phyloP scores from a whole-genome alignment of 2,888 invertebrate species.

The Cephonodes hylas region DNA sequence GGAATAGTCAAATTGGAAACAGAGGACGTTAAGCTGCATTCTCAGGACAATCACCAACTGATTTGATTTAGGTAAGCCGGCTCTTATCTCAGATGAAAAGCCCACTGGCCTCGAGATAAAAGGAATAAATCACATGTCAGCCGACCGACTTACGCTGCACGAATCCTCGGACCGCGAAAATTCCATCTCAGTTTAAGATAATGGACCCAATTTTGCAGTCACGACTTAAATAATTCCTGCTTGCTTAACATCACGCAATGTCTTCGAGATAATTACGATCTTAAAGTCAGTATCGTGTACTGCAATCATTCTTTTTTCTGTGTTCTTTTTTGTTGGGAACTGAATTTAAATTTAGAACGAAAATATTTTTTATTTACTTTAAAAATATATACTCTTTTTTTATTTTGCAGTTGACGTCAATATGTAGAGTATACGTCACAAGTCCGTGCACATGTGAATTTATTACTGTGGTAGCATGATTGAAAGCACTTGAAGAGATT shows the following conservation, averaged over 20 bases:
- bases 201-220: conserved; percentile 7
- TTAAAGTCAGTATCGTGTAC: background rate
- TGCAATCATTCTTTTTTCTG: background rate
- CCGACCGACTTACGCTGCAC: conserved; percentile 63
- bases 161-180: conserved; percentile 23
- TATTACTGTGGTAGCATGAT: background rate
- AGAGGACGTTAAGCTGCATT: conserved; percentile 40
- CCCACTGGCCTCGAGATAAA: conserved; percentile 63
- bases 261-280: background rate
- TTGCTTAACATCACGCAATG: conserved; percentile 2
- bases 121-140: conserved; percentile 74
- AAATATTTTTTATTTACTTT: background rate
- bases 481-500: conserved; percentile 7
- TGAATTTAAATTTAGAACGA: background rate
- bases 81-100: conserved; percentile 65
- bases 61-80: conserved; percentile 66
- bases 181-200: conserved; percentile 9
- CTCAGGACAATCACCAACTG: conserved; percentile 54
- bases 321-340: background rate
- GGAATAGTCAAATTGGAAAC: conserved; percentile 14
- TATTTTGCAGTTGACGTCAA: background rate
- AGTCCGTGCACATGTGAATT: background rate
- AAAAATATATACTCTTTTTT: background rate
- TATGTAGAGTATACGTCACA: background rate
- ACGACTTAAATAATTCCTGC: background rate